Conservation (phyloP, 2,888 invertebrate genomes). For the Ptilodon capucinus region DNA sequence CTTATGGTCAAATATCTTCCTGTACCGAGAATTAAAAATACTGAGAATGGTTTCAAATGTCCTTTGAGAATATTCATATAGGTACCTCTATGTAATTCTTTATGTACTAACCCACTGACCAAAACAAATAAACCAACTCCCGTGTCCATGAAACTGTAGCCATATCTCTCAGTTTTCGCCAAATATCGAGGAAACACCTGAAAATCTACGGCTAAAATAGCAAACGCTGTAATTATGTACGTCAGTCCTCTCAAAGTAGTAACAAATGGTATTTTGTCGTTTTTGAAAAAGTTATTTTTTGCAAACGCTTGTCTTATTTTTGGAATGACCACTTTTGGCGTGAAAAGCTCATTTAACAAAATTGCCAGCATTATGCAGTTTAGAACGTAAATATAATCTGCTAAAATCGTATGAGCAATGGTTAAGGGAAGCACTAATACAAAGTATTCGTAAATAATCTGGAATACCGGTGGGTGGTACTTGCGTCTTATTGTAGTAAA, state of each 20-base stretch:
- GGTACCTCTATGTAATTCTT: conserved; percentile 48
- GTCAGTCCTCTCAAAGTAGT: conserved; percentile 87
- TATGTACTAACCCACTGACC: conserved; percentile 89
- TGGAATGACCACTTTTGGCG: conserved; percentile 19
- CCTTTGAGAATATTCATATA: conserved; percentile 55
- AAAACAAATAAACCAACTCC: conserved; percentile 95
- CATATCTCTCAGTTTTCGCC: conserved; percentile 93
- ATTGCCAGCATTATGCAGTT: conserved; percentile 51
- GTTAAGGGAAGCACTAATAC: conserved; percentile 81
- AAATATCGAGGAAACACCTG: conserved; percentile 91
- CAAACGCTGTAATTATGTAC: conserved; percentile 88
- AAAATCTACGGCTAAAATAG: conserved; percentile 98
- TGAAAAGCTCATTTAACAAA: conserved; percentile 37
- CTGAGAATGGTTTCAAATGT: conserved; percentile 56
- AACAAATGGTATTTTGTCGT: conserved; percentile 67
- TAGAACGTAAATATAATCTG: conserved; percentile 54
- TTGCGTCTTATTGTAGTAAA: conserved; percentile 45
- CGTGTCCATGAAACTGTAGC: conserved; percentile 96
- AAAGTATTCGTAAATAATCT: conserved; percentile 79
- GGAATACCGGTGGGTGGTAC: conserved; percentile 23
- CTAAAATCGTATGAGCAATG: conserved; percentile 79
- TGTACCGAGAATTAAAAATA: conserved; percentile 83
- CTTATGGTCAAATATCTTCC: conserved; percentile 83
- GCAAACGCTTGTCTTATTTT: conserved; percentile 23
- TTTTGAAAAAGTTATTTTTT: conserved; percentile 36